Base-by-base conservation (phyloP, 1,140 invertebrate species). In the Holotrichia oblita region DNA sequence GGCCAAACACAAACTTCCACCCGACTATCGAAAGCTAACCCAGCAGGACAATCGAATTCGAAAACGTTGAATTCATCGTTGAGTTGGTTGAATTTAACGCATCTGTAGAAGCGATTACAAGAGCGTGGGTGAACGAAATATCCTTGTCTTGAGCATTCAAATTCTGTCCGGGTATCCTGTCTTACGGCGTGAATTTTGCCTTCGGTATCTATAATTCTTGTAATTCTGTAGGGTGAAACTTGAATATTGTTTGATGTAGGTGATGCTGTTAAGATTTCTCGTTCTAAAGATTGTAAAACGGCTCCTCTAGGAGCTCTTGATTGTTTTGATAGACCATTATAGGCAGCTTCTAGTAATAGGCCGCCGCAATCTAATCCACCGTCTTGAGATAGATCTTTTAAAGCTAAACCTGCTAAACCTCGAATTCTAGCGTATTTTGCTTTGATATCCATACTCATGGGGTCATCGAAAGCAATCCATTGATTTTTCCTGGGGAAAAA, bases 1-100 rank as follows among this genome's bases (percentile, higher is more conserved):
- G 94, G 94, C 94, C 94, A 95, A 9, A 94, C 94, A 82, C 95
- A 96, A 59, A 95, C 93, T 85, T 94, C 94, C 78, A 92, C 93
- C 20, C 89, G 87, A 77, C 94, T 92, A 84, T 96, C 94, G 83
- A 95, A 96, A 0, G 93, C 93, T 17, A 95, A 85, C n/a, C 94
- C 94, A 78, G 91, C 89, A 0, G 94, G 94, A 87, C 95, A 96
- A 83, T 94, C 93, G 83, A 95, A 96, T 84, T 95, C 93, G 83
- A 95, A 95, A 0, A 95, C 93, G 1, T 93, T 94, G 85, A 91
- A 95, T 76, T 94, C 93, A 24, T 93, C 91, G 0, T 90, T 88
- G 59, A 90, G 90, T 86, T 95, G 93, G 85, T 95, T 90, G 83
- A 94, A 94, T 85, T 94, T 94, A 0, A 95, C 93, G 83, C 94